These are phyloP conservation scores for Brachypteracias leptosomus DNA, from an alignment of 2,113 vertebrate species.

Conservation along the genomic window DNA sequence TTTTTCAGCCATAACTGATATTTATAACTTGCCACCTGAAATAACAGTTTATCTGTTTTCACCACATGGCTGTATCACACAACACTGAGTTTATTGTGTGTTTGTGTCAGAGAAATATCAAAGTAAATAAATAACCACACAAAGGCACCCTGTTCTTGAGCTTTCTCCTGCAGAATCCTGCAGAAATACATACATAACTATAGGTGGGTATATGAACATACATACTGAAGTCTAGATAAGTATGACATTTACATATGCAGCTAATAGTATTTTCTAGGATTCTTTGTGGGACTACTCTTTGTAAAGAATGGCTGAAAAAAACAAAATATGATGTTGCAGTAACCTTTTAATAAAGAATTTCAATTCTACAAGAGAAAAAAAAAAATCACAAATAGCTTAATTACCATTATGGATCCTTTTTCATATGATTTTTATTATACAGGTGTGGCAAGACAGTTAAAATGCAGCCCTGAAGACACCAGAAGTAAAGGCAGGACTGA, in stretches of 20 bases:
- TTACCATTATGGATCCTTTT: neutral
- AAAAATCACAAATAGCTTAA: neutral
- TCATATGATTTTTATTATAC: neutral
- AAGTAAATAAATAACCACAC: neutral
- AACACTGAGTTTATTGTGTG: neutral
- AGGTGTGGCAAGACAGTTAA: neutral
- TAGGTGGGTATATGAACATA: neutral
- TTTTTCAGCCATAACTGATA: neutral
- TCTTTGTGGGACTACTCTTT: neutral
- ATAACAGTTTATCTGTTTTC: neutral
- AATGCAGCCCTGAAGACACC: neutral
- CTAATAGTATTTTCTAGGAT: neutral
- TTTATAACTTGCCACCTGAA: neutral
- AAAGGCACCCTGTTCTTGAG: neutral
- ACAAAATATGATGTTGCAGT: neutral
- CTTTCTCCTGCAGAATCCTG: neutral
- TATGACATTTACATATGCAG: rapidly evolving
- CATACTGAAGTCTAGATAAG: neutral
- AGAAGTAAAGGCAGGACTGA: neutral
- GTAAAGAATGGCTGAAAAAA: neutral
- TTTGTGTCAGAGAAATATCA: neutral
- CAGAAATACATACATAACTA: neutral
- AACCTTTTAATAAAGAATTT: neutral
- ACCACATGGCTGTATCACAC: neutral
- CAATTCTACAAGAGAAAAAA: neutral